Evolutionary conservation across 2,113 vertebrate genomes (phyloP), one percentile per base, ranked within the genome.

Genomic region (Rostratula benghalensis): DNA sequence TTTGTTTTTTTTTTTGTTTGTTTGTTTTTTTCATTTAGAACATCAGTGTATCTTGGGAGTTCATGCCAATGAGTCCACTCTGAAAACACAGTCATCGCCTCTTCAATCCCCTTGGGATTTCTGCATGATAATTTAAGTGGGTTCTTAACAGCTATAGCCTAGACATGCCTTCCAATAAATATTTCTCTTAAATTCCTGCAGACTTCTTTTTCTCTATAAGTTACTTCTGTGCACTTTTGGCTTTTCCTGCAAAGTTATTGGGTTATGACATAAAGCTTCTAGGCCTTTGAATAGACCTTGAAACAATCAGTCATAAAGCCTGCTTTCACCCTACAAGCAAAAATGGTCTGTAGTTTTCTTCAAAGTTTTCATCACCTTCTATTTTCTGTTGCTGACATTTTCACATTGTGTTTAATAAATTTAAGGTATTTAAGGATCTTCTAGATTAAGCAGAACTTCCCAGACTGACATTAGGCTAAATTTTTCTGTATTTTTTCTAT

Each of bases 251-350:
- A 24, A 35, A 35, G 22, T 59, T 63, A 56, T 35, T 56, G 9
- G 2, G 3, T 41, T 64, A 30, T 41, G 18, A 39, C 0, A 1
- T 20, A 39, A 5, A 50, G 4, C 11, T 65, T 10, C 20, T 46
- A 59, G 63, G 16, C 20, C 56, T 76, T 71, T 68, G 11, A 81
- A 50, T 1, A 76, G 59, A 37, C 17, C 18, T 57, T 74, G 54
- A 83, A 89, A 73, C 4, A 53, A 24, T 35, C 9, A 59, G 13
- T 20, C 27, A 43, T 51, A 80, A 70, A 35, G 8, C 14, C 6
- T 10, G 13, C 14, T 20, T 56, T 78, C 33, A 78, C 10, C 3
- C 11, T 50, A 43, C 6, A 65, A 53, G 33, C 23, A 39, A 69
- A 80, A 73, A 37, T 28, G 2, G 2, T 43, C 9, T 59, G 60